A percentile compares a stretch with the other conserved stretches of the same genome.
Conservation (phyloP, 2,888 invertebrate species). For the Eulithis testata region DNA sequence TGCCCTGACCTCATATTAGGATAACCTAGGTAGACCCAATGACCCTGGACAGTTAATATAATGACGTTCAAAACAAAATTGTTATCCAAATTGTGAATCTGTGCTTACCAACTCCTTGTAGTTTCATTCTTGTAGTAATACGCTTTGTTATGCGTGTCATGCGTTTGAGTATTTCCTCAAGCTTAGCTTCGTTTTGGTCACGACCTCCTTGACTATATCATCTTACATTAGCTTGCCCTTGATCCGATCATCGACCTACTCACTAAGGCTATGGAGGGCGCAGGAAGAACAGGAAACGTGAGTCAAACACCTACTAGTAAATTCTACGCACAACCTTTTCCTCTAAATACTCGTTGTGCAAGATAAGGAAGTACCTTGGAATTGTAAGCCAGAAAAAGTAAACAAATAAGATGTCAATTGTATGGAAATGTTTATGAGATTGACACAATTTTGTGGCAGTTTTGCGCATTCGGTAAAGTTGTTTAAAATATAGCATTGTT, state of each 20-base stretch:
- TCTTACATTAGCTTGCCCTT: conserved; percentile 28
- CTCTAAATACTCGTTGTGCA: conserved; percentile 37
- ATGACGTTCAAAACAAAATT: too few relatives aligned
- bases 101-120: too few relatives aligned
- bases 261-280: conserved; percentile 33
- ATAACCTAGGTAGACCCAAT: too few relatives aligned
- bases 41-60: too few relatives aligned
- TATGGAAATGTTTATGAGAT: conserved; percentile 30
- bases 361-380: conserved; percentile 39
- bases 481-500: not conserved
- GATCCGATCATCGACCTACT: conserved; percentile 36
- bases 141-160: too few relatives aligned
- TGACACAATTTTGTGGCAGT: conserved; percentile 21
- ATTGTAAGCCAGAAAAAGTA: conserved; percentile 38
- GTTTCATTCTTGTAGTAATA: too few relatives aligned
- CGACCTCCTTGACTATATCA: conserved; percentile 12
- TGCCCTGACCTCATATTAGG: too few relatives aligned
- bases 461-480: not conserved
- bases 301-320: conserved; percentile 32
- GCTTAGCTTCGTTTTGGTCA: conserved; percentile 6
- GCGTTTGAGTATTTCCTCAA: conserved; percentile 16
- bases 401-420: conserved; percentile 38
- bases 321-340: conserved; percentile 37
- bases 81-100: too few relatives aligned
- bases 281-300: conserved; percentile 33